Evolutionary conservation across 2,797 vertebrate genomes (phyloP).

Genomic region (Hephaestus fuliginosus): DNA sequence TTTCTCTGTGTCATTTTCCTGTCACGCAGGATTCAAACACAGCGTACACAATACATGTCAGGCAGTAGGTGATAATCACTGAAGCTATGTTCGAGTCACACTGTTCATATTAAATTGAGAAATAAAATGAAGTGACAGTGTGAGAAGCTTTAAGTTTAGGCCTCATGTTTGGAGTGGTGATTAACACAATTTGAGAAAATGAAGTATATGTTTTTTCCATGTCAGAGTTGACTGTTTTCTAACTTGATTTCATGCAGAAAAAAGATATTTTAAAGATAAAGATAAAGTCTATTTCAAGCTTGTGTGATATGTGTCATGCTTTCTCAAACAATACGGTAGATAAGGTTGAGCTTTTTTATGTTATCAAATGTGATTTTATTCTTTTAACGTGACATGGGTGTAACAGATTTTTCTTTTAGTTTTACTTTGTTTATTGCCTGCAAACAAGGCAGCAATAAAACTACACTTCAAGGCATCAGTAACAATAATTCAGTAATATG

Average conservation of each 20-base stretch:
- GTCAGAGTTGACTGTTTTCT: background rate
- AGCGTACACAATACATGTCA: constrained; percentile 10
- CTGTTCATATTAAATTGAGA: background rate
- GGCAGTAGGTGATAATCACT: background rate
- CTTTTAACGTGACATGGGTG: background rate
- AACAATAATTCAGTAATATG: no score
- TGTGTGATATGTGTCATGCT: background rate
- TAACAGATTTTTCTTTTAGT: background rate
- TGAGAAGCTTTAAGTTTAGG: background rate
- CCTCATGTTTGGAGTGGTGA: constrained; percentile 10
- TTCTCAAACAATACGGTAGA: background rate
- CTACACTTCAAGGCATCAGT: background rate
- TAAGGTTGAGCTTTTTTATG: background rate
- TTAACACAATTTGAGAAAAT: constrained; percentile 18
- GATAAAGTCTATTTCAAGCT: background rate
- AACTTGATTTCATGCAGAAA: background rate
- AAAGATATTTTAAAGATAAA: background rate
- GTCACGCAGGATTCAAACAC: constrained; percentile 31
- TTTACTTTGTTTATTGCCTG: background rate
- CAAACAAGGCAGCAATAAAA: background rate
- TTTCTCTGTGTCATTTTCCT: constrained; percentile 32
- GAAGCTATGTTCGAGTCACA: background rate
- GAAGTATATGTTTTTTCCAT: background rate
- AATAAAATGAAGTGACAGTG: background rate
- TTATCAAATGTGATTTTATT: background rate